phyloP scores from a whole-genome alignment of 1,140 invertebrate species.

The Ladona fulva region DNA sequence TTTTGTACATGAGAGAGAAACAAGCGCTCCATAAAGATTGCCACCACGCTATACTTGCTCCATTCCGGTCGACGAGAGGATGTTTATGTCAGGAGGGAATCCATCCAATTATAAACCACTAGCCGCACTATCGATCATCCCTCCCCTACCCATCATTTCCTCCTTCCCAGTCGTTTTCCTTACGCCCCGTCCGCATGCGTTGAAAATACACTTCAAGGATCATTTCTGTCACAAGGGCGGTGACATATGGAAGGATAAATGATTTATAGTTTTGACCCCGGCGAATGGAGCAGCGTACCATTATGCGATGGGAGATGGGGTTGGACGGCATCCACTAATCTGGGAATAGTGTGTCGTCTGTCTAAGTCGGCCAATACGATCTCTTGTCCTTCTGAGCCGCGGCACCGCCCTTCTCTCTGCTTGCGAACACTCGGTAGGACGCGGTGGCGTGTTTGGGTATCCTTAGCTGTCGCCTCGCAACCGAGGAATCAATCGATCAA shows the following conservation, averaged over 20 bases:
- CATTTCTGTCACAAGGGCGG: not conserved
- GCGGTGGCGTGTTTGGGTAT: slow-evolving; percentile 1
- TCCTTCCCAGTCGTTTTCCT: too few species aligned
- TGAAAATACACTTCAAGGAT: slow-evolving; percentile 7
- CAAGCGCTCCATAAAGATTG: too few species aligned
- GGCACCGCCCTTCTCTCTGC: not conserved
- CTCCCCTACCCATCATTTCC: not conserved
- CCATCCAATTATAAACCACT: not conserved
- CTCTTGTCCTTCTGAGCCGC: too few species aligned
- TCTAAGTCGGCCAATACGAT: not conserved
- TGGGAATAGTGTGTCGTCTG: not conserved
- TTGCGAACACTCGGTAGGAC: too few species aligned
- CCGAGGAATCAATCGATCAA: slow-evolving; percentile 10
- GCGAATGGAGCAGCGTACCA: too few species aligned
- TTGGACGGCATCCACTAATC: not conserved
- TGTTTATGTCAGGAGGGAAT: not conserved
- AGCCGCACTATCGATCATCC: not conserved
- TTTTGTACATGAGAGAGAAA: too few species aligned
- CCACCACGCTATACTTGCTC: too few species aligned
- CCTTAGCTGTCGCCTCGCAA: slow-evolving; percentile 5
- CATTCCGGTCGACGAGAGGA: too few species aligned
- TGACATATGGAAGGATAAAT: not conserved
- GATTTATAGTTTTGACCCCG: slow-evolving; percentile 10
- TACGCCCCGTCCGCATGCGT: slow-evolving; percentile 4
- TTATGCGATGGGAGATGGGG: not conserved